These are phyloP conservation scores for Ceryle rudis DNA, from an alignment of 2,797 vertebrate genomes.

Conservation along the genomic window DNA sequence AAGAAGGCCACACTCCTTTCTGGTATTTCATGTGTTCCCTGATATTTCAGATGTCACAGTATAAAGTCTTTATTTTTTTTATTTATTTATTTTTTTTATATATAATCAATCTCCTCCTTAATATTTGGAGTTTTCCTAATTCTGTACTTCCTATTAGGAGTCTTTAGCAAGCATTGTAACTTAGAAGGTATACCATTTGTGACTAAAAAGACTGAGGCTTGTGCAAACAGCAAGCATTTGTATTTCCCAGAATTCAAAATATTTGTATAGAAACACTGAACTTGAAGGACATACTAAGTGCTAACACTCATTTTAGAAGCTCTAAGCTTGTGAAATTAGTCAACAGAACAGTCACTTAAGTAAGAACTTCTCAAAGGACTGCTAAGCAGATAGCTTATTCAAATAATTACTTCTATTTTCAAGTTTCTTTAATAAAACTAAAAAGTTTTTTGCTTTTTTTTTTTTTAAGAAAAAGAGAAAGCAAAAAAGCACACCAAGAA, in stretches of 20 bases:
- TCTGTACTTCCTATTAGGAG: neutral
- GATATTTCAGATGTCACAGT: neutral
- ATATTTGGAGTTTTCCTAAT: neutral
- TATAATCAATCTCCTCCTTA: neutral
- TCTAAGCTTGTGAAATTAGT: neutral
- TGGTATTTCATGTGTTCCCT: neutral
- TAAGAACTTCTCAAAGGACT: neutral
- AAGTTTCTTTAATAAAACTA: neutral
- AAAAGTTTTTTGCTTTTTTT: too few species aligned
- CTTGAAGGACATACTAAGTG: neutral
- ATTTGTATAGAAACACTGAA: neutral
- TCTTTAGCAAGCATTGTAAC: neutral
- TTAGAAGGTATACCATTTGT: neutral
- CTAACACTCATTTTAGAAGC: neutral
- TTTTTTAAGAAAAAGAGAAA: too few species aligned
- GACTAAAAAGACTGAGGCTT: neutral
- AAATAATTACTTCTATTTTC: conserved; percentile 1
- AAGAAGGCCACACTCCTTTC: neutral
- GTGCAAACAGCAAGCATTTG: neutral
- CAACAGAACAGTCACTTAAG: neutral
- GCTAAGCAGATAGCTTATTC: neutral
- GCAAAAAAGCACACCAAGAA: neutral
- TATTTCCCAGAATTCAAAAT: conserved; percentile 7
- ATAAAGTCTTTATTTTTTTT: neutral
- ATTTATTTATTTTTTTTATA: neutral